A percentile compares a stretch with the other conserved stretches of the same genome.
Conservation (phyloP, 2,113 vertebrate genomes). For the Ginglymostoma cirratum region DNA sequence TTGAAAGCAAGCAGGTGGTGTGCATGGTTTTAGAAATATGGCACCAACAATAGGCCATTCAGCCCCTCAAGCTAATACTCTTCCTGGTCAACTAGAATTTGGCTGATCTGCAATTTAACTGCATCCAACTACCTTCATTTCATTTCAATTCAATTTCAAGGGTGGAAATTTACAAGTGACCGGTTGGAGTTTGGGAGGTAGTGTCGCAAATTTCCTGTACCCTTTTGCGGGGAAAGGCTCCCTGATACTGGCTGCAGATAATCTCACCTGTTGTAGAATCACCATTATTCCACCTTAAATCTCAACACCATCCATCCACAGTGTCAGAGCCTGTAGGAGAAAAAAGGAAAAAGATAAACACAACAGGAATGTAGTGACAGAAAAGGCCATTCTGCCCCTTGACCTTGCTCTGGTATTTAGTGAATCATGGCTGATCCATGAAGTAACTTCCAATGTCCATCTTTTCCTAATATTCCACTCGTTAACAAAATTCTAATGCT, state of each 20-base stretch:
- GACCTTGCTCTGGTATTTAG: neutral
- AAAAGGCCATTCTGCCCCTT: neutral
- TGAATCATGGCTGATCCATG: neutral
- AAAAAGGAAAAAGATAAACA: neutral
- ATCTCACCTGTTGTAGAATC: constrained; percentile 1
- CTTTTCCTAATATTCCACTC: too few relatives aligned
- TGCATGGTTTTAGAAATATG: neutral
- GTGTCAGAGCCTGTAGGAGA: neutral
- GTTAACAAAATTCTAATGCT: too few relatives aligned
- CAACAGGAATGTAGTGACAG: neutral
- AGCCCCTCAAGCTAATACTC: neutral
- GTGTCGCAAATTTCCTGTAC: too few relatives aligned
- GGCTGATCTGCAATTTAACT: neutral
- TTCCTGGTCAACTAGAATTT: neutral
- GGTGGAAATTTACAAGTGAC: neutral
- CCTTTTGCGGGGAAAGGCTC: too few relatives aligned
- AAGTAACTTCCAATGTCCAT: too few relatives aligned
- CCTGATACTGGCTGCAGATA: neutral
- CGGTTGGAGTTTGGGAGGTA: too few relatives aligned
- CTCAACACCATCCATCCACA: neutral
- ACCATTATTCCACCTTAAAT: neutral
- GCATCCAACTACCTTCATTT: neutral
- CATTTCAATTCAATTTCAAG: neutral
- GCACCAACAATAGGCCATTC: neutral
- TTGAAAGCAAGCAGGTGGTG: neutral